Evolutionary conservation across 2,888 invertebrate species (phyloP).

Genomic region (Smittia sp.): DNA sequence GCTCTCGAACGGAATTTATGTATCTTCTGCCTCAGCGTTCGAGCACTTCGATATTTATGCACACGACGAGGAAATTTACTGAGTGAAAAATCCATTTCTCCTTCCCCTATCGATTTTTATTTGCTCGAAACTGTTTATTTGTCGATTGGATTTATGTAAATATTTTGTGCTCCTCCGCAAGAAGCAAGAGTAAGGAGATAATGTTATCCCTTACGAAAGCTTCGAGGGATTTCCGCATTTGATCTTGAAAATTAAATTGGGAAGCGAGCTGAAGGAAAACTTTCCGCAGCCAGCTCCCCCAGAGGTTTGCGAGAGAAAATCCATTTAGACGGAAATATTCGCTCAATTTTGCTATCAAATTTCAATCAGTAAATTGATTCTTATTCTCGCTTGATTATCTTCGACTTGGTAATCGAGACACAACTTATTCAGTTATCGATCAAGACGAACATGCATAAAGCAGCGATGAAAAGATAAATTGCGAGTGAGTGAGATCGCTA

Average conservation of each 20-base stretch:
- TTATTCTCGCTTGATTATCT: not conserved
- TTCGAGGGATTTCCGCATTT: constrained; percentile 2
- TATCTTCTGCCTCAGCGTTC: constrained; percentile 1
- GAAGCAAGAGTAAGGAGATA: not conserved
- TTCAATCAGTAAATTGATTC: not conserved
- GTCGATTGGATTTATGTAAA: constrained; percentile 17
- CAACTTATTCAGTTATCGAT: no score
- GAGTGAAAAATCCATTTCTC: constrained; percentile 5
- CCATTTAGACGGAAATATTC: no score
- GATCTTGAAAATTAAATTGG: constrained; percentile 9
- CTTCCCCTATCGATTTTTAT: not conserved
- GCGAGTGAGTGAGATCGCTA: no score
- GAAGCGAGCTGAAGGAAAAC: not conserved
- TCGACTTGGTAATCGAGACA: no score
- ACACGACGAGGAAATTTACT: not conserved
- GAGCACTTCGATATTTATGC: not conserved
- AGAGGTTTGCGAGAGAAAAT: not conserved
- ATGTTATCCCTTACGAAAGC: not conserved
- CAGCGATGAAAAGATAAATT: no score
- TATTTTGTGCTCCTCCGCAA: not conserved
- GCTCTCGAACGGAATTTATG: constrained; percentile 2
- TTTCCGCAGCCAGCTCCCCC: not conserved
- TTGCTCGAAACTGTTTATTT: constrained; percentile 3
- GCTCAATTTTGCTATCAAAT: no score
- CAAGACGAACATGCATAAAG: no score